Evolutionary conservation across 2,797 vertebrate species (phyloP), one percentile per base, ranked within the genome.

Genomic region (Myotis vivesi): DNA sequence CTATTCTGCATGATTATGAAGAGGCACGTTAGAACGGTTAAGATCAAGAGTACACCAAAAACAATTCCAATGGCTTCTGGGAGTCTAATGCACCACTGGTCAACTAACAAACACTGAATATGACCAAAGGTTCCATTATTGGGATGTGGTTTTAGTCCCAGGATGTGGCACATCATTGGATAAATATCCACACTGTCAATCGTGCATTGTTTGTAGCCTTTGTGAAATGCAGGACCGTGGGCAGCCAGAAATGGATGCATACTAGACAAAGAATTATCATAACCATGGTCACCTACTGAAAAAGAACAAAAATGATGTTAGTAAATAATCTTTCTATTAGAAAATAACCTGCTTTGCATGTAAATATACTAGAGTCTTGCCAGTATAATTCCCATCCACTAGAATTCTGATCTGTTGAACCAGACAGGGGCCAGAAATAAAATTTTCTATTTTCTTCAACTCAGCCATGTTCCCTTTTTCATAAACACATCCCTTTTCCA

Each of bases 191-290:
- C 99, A 0, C 94, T 99, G 95, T 98, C 98, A 4, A 99, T 92
- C 1, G 89, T 94, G 59, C 93, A 79, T 4, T 98, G 97, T 68
- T 87, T 97, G 94, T 98, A 98, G 33, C 98, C 98, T 89, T 88
- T 98, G 15, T 97, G 99, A 96, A 99, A 99, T 17, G 99, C 98
- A 6, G 99, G 99, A 0, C 99, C 99, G 0, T 51, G 97, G 1
- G 99, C 99, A 0, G 98, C 99, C 95, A 99, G 97, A 98, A 99
- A 99, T 0, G 99, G 99, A 92, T 99, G 99, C 99, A 99, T 99
- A 98, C 99, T 99, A 82, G 98, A 97, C 73, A 99, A 98, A 38
- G 98, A 73, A 81, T 99, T 99, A 97, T 99, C 99, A 2, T 99
- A 99, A 94, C 99, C 99, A 0, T 99, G 99, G 97, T 99, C 99